phyloP scores from a whole-genome alignment of 1,140 invertebrate species.

The Drosophila elegans region DNA sequence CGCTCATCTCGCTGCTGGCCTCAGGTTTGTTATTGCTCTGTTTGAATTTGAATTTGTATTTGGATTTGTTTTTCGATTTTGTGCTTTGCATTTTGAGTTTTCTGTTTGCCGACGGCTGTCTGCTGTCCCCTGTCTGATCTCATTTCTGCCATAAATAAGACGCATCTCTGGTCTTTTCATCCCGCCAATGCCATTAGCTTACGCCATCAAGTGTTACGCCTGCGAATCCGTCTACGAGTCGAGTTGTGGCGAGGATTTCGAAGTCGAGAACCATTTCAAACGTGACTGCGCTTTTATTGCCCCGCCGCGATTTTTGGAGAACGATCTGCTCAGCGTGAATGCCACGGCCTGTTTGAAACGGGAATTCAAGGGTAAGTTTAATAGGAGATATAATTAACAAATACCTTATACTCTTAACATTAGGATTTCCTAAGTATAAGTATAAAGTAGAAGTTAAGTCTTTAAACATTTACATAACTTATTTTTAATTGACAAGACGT shows the following conservation, averaged over 20 bases:
- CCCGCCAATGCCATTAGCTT: conserved; percentile 73
- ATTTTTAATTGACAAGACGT: background rate
- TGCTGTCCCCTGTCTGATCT: conserved; percentile 32
- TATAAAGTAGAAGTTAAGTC: too few relatives aligned
- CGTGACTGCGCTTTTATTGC: conserved; percentile 74
- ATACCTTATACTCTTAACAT: background rate
- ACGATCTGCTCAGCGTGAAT: conserved; percentile 59
- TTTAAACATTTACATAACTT: background rate
- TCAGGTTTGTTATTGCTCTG: conserved; percentile 59
- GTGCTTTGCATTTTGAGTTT: conserved; percentile 2
- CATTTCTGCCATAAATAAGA: conserved; percentile 44
- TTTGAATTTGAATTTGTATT: conserved; percentile 30
- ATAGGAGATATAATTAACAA: background rate
- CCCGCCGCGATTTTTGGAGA: conserved; percentile 69
- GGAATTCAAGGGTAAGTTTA: conserved; percentile 62
- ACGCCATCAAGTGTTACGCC: conserved; percentile 75
- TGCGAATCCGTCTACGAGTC: conserved; percentile 76
- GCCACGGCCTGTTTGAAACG: conserved; percentile 79
- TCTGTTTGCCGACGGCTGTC: conserved; percentile 6
- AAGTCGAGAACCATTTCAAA: conserved; percentile 75
- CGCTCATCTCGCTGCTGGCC: conserved; percentile 47
- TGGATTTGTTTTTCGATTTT: conserved; percentile 9
- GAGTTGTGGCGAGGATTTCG: conserved; percentile 72
- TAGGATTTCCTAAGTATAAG: too few relatives aligned
- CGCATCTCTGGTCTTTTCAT: conserved; percentile 29